These are phyloP conservation scores for Embidobia sp. DNA, from an alignment of 2,888 invertebrate genomes.

Conservation along the genomic window DNA sequence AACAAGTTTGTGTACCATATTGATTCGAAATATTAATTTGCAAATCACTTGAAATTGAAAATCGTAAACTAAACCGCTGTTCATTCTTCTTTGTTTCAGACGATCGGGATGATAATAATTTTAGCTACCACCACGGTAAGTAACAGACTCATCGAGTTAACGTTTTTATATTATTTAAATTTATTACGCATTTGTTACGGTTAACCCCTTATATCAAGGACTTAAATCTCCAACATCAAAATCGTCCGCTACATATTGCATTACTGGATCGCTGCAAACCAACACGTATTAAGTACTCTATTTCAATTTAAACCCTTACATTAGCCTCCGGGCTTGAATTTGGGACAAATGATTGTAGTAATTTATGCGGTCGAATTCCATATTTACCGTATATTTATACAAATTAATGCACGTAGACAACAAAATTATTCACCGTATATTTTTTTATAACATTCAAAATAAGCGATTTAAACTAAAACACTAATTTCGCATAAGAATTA, in stretches of 20 bases:
- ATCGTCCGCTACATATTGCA: constrained; percentile 17
- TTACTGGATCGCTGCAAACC: constrained; percentile 32
- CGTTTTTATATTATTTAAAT: not conserved
- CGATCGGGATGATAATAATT: constrained; percentile 37
- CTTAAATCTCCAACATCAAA: constrained; percentile 41
- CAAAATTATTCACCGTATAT: too few species aligned
- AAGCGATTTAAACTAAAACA: too few species aligned
- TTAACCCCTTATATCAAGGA: constrained; percentile 25
- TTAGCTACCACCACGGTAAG: constrained; percentile 41
- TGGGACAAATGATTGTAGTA: constrained; percentile 46
- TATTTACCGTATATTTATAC: constrained; percentile 2
- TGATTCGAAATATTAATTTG: too few species aligned
- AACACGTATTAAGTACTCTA: constrained; percentile 51
- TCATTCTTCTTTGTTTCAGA: constrained; percentile 32
- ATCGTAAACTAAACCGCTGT: not conserved
- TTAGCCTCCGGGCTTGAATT: constrained; percentile 43
- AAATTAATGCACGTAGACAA: too few species aligned
- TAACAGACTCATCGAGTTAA: not conserved
- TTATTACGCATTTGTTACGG: constrained; percentile 14
- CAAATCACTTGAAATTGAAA: not conserved
- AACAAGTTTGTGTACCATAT: too few species aligned
- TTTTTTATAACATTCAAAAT: too few species aligned
- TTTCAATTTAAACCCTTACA: constrained; percentile 46
- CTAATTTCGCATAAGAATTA: too few species aligned
- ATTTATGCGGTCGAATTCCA: constrained; percentile 19